Evolutionary conservation across 2,113 vertebrate species (phyloP), one percentile per base, ranked within the genome.

Genomic region (Carassius auratus): DNA sequence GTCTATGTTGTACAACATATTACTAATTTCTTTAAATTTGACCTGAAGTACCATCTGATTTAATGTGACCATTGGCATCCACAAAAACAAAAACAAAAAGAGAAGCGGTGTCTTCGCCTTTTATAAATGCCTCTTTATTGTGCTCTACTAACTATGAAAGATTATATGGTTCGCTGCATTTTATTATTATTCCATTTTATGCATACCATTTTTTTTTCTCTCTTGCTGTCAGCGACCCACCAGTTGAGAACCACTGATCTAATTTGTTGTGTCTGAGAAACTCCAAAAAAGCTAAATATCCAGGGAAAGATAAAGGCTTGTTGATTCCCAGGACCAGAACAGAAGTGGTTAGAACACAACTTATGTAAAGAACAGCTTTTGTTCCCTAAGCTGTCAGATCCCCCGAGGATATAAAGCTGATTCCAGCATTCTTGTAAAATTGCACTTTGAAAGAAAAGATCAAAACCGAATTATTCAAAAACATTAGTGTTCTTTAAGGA

Each of bases 301-400:
- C 21, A 45, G n/a, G 3, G 12, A 48, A 69, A 33, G 14, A 36
- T 64, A 23, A 64, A 64, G 6, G 30, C 14, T 69, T 69, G 30
- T 69, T 69, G 26, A 69, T 69, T 69, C 30, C 30, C 66, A 69
- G 14, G 30, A 36, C 30, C 30, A 36, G 30, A 30, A 36, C 66
- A 69, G 26, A 36, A 69, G 15, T 36, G 66, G 15, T 36, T 69
- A 15, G 23, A 64, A 64, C 61, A 64, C 61, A 64, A 64, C 61
- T 26, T 64, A 64, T 64, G 61, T 26, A 64, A 64, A 64, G 12
- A 64, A 64, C 26, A 64, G 61, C 61, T 64, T 64, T 64, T 64
- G 61, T 64, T 64, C 61, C 23, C n/a, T 26, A 64, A 26, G 61
- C 4, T 64, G 23, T 64, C 23, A 64, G 10, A 64, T 64, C 61